Base-by-base conservation (phyloP, 2,113 vertebrate genomes). In the Gavialis gangeticus region DNA sequence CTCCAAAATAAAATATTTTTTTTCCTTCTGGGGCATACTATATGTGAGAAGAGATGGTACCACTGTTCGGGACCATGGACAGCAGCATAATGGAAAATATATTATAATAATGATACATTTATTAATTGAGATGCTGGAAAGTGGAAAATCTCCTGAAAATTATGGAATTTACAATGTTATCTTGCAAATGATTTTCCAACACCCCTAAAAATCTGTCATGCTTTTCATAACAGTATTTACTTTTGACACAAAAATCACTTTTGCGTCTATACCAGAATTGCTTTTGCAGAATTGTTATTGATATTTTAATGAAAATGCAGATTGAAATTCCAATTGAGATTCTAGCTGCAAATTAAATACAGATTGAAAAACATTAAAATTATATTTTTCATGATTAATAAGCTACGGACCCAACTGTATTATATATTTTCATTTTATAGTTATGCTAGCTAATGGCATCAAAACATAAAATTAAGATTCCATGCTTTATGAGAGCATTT, bases 351-450 rank as follows among this genome's bases (percentile, higher is more conserved):
- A 77, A 79, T 82, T 76, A 88, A 94, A 85, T 60, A 15, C 37
- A 93, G 92, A 86, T 1, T 0, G n/a, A 9, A 79, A 92, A 94
- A 91, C 62, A 87, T 58, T 69, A 79, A 82, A 88, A 87, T 24
- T 79, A 63, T 67, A 82, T 91, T 94, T 77, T 2, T 3, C 76
- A 24, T 64, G 64, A 89, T 77, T 94, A 67, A 89, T 76, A 69
- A 89, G 84, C 13, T 67, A 78, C 85, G 79, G 27, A 5, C 34
- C 56, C 46, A 75, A 87, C 34, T 5, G 11, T 10, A 3, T 66
- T 85, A 92, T 89, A 11, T 11, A 19, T 28, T 83, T 80, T 83
- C 11, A 78, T 84, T 94, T 89, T 3, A 10, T 87, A 14, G 79
- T 79, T 85, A 57, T 54, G 76, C 17, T 76, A 84, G 34, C 75